Base-by-base conservation (phyloP, 2,797 vertebrate species). In the Enteromius unitaeniatus region DNA sequence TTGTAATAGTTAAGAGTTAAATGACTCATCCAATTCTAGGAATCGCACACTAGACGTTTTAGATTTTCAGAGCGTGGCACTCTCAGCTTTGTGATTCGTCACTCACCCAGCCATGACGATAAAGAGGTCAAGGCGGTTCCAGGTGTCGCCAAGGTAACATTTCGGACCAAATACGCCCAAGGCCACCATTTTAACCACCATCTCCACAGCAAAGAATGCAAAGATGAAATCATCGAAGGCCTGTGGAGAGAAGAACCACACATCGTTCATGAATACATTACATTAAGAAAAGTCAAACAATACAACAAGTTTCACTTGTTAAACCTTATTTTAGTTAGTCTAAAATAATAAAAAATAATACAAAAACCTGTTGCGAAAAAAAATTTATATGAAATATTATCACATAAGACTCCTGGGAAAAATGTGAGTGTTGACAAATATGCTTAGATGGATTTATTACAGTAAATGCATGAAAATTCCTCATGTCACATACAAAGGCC, bases 111-210 rank as follows among this genome's bases (percentile, higher is more conserved):
- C 96, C 93, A 98, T 93, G 89, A 99, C 97, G 37, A 99, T 99
- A 93, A 99, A 99, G 94, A 99, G 98, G 92, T 99, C 98, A 94
- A 99, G 95, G 88, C 98, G 93, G 87, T 99, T 99, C 98, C 98
- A 99, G 0, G 97, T 97, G 92, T 99, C 98, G 0, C 97, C 97
- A 67, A 99, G 95, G 94, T 99, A 99, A 93, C 97, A 97, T 84
- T 94, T 98, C 86, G 97, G 96, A 87, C 97, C 97, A 0, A 98
- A 96, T 85, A 99, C 94, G 83, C 97, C 97, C 14, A 99, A 94
- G 67, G 97, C 97, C 3, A 98, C 92, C 97, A 99, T 99, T 95
- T 99, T 99, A 92, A 98, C 90, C 83, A 98, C 89, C 97, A 99
- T 99, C 93, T 99, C 97, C 92, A 97, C 96, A 0, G 97, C 97